Evolutionary conservation across 2,888 invertebrate genomes (phyloP), one percentile per base, ranked within the genome.

Genomic region (Periphyllus acericola): DNA sequence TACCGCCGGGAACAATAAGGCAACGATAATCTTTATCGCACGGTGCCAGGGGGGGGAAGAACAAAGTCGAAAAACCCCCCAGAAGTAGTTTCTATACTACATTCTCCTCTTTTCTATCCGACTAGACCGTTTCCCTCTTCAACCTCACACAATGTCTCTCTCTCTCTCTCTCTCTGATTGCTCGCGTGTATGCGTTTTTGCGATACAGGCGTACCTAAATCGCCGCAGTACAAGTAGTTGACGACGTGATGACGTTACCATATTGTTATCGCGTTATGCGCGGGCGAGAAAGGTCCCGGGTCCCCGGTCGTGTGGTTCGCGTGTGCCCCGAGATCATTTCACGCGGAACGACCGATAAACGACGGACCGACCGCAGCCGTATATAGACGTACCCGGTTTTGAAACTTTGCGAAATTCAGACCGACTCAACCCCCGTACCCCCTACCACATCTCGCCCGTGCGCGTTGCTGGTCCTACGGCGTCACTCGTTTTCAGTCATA

Each of bases 281-380:
- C 9, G 21, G 60, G 21, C 21, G 4, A 60, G 82, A 71, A 74
- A 75, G 72, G 83, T 60, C 74, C n/a, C n/a, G n/a, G n/a, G n/a
- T n/a, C n/a, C n/a, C n/a, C n/a, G n/a, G n/a, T n/a, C n/a, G n/a
- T n/a, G n/a, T n/a, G n/a, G n/a, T n/a, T n/a, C n/a, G n/a, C n/a
- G n/a, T n/a, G n/a, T 19, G 25, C 68, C n/a, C 36, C 79, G 66
- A 86, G 55, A 86, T 55, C 36, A 86, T 86, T 86, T 80, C 79
- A 80, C 86, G 71, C 86, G 86, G 86, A 86, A 86, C 80, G 86
- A 80, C 79, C 68, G 86, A 83, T 83, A 83, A 83, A 83, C 83
- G 83, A 75, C 60, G 40, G 52, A 72, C 71, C 52, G 34, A 72
- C 83, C 83, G 36, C n/a, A 55, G 74, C 52, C 32, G 75, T 14